Evolutionary conservation across 2,888 invertebrate genomes (phyloP), one percentile per base, ranked within the genome.

Genomic region (Drosophila ezoana): DNA sequence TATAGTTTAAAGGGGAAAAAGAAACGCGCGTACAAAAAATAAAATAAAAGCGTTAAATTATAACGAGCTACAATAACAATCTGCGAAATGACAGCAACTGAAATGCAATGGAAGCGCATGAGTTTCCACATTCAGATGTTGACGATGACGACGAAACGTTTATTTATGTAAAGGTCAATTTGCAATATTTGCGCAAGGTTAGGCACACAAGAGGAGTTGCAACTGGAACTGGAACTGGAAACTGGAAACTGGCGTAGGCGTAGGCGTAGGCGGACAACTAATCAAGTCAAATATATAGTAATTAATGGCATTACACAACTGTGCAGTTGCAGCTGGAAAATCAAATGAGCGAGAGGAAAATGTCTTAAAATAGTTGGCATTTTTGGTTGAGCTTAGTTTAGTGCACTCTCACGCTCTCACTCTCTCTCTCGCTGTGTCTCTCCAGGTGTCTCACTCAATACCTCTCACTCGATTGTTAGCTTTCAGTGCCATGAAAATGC

Each of bases 101-200:
- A 41, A 53, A 48, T 49, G 60, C 63, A 62, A 65, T 71, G 60
- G 48, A 71, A 72, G 23, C 59, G 60, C 62, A 80, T 72, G 54
- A 61, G 61, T 84, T 79, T 78, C 67, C 78, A 82, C 72, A 80
- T 75, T 63, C 38, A 43, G 47, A 37, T 43, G 43, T 16, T 54
- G 60, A 14, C 47, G 43, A 20, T 57, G 64, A 65, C 57, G 59
- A 53, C 56, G 59, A 20, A 72, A 68, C 73, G 65, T 63, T 77
- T 72, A 81, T 82, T 85, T 79, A 87, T 78, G 79, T 72, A 84
- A 89, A 84, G 87, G 87, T 84, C 81, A 84, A 81, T 84, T 84
- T 58, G 74, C 76, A 87, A 84, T 84, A 72, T 84, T 84, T 87
- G 81, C 62, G 85, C 84, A 89, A 84, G 84, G 89, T 87, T 73